Evolutionary conservation across 2,888 invertebrate genomes (phyloP).

Genomic region (Phymatocera aterrima): DNA sequence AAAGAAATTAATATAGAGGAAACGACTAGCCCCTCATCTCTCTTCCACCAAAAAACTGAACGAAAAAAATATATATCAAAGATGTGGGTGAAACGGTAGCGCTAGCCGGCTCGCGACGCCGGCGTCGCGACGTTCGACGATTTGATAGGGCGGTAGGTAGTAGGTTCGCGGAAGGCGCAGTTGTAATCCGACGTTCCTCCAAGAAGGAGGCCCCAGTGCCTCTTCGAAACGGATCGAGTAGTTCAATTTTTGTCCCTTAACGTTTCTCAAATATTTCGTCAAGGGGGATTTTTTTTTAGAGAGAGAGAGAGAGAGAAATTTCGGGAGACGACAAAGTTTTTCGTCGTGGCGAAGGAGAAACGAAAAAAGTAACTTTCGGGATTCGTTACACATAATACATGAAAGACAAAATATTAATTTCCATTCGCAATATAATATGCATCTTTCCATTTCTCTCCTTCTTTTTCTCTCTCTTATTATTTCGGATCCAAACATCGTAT

Average conservation of each 20-base stretch:
- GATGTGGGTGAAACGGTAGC: slow-evolving; percentile 31
- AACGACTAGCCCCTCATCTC: too few species aligned
- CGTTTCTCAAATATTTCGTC: neutral
- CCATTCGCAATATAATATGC: too few species aligned
- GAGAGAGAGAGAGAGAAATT: too few species aligned
- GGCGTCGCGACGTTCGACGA: slow-evolving; percentile 72
- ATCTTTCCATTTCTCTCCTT: too few species aligned
- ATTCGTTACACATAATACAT: too few species aligned
- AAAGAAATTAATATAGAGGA: neutral
- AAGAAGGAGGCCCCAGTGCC: slow-evolving; percentile 60
- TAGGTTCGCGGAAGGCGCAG: slow-evolving; percentile 61
- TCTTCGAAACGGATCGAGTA: neutral
- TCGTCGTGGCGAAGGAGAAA: too few species aligned
- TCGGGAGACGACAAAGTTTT: too few species aligned
- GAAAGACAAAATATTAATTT: too few species aligned
- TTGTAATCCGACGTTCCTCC: slow-evolving; percentile 71
- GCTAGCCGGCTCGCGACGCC: slow-evolving; percentile 57
- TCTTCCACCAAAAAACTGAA: neutral
- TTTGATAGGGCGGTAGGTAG: slow-evolving; percentile 35
- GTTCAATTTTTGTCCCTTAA: neutral
- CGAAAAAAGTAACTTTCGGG: too few species aligned
- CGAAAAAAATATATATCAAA: neutral
- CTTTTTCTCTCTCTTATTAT: too few species aligned
- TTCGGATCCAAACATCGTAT: too few species aligned
- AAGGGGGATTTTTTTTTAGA: too few species aligned